Evolutionary conservation across 1,140 invertebrate species (phyloP), one percentile per base, ranked within the genome.

Genomic region (Rhagoletis zephyria): DNA sequence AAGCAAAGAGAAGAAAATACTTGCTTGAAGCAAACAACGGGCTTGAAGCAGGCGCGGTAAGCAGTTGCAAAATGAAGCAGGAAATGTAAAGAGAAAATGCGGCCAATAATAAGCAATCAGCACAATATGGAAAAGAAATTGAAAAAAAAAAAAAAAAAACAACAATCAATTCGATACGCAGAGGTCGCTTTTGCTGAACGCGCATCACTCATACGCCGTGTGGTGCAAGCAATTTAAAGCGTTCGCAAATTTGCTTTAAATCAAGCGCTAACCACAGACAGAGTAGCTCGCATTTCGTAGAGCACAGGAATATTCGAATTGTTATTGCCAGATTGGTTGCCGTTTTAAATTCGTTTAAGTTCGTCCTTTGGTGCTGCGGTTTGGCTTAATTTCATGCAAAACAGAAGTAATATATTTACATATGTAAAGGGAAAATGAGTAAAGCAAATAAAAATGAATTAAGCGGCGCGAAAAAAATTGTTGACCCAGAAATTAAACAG

Each of bases 201-300:
- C 64, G 64, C 40, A 14, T 74, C 42, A 74, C 42, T 48, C 67
- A 74, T 45, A 74, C 42, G 67, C 67, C 67, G 40, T n/a, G 67
- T 14, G 4, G 42, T 74, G 40, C 67, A 42, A 14, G 30, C 30
- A 48, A 74, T 74, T 74, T 74, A 48, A 74, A 74, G 67, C 45
- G 67, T 74, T 40, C 40, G 42, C 67, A 74, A 74, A 74, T 74
- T n/a, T 16, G 42, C 67, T 48, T 74, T 74, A 74, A 74, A 74
- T 48, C 42, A 74, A 45, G 65, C 65, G 30, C 14, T 30, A 67
- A 10, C 65, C 65, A 10, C 65, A 67, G 19, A 12, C 59, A 60
- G 59, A 6, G 0, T 1, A 42, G 65, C 40, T 67, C 40, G 10
- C 3, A 30, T 30, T 30, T 30, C 30, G 30, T 30, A 30, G 1